Conservation (phyloP, 1,140 invertebrate species). For the Lamellibrachia luymesi region DNA sequence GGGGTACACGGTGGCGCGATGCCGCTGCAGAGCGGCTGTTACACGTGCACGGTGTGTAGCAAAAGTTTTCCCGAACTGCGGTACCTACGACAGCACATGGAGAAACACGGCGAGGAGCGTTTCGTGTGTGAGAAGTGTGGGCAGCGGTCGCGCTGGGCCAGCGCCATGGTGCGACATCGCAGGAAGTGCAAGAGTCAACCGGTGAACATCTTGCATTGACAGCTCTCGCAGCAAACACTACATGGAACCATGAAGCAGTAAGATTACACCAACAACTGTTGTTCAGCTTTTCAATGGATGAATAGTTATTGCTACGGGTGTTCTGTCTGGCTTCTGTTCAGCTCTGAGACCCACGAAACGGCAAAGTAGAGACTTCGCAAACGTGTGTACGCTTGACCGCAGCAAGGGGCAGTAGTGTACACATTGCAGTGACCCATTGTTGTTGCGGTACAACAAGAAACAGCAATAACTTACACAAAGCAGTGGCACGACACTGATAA, state of each 20-base stretch:
- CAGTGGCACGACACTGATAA: not conserved
- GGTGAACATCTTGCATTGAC: not conserved
- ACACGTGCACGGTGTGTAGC: not conserved
- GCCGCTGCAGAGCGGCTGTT: no score
- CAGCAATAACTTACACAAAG: no score
- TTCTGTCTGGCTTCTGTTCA: not conserved
- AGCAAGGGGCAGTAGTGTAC: not conserved
- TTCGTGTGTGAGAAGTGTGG: not conserved
- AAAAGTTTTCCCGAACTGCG: not conserved
- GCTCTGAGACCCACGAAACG: not conserved
- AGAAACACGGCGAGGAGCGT: not conserved
- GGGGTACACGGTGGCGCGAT: not conserved
- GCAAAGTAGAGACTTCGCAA: not conserved
- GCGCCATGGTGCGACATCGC: not conserved
- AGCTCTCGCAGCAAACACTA: not conserved
- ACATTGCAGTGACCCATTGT: not conserved
- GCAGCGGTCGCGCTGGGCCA: not conserved
- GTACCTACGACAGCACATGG: not conserved
- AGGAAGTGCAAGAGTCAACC: not conserved
- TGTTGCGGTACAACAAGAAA: no score
- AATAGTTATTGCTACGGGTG: not conserved
- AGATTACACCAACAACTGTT: not conserved
- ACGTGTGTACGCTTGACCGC: not conserved
- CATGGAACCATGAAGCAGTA: not conserved
- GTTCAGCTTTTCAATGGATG: not conserved